A percentile compares a stretch with the other conserved stretches of the same genome.
Conservation (phyloP, 2,113 vertebrate species). For the Atractosteus spatula region DNA sequence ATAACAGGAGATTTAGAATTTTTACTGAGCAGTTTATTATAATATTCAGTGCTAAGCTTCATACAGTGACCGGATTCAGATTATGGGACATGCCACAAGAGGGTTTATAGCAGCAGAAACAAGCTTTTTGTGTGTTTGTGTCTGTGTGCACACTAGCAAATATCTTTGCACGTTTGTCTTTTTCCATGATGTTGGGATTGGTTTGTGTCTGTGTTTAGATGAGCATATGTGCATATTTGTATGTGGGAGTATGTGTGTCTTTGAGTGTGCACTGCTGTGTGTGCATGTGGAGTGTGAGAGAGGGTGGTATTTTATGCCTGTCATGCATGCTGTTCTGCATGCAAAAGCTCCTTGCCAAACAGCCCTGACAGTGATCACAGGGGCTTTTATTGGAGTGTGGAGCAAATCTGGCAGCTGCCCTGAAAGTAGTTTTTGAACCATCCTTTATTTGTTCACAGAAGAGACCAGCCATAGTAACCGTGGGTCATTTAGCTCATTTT, state of each 20-base stretch:
- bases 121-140: no score
- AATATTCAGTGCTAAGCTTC: no score
- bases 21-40: no score
- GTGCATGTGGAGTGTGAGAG: not conserved
- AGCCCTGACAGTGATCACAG: not conserved
- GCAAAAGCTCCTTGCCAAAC: no score
- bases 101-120: no score
- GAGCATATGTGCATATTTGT: not conserved
- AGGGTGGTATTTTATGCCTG: not conserved
- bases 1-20: no score
- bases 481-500: constrained; percentile 38
- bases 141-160: no score
- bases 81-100: no score
- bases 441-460: constrained; percentile 36
- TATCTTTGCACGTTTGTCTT: no score
- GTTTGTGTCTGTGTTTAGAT: no score
- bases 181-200: no score
- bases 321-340: constrained; percentile 11
- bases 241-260: constrained; percentile 7
- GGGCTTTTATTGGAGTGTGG: constrained; percentile 56
- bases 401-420: constrained; percentile 59
- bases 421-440: constrained; percentile 54
- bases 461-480: constrained; percentile 46
- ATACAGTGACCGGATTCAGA: no score
- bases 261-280: not conserved